Conservation (phyloP, 2,113 vertebrate genomes). For the Zosterops japonicus region DNA sequence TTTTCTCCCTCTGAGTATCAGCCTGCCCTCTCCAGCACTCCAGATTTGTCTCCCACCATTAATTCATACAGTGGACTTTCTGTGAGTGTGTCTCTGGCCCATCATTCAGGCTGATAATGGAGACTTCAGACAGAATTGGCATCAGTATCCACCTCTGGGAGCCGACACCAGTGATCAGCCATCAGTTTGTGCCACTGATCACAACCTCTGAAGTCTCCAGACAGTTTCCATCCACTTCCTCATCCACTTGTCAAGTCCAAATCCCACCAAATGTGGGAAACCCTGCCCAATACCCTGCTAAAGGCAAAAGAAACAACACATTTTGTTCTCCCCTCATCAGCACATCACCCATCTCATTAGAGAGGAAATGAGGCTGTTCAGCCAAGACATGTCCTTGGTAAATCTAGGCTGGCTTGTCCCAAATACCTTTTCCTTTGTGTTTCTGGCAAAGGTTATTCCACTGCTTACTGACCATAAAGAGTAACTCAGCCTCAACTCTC, state of each 20-base stretch:
- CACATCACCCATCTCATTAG: neutral
- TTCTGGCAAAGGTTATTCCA: neutral
- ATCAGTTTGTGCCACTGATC: neutral
- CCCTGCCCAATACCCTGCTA: neutral
- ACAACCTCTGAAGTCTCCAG: neutral
- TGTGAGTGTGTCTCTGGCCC: neutral
- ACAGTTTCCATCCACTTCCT: neutral
- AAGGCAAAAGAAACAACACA: neutral
- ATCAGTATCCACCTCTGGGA: neutral
- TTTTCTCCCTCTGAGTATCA: neutral
- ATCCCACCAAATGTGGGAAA: neutral
- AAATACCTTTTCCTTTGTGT: neutral
- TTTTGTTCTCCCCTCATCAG: neutral
- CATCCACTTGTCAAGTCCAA: neutral
- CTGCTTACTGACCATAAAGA: neutral
- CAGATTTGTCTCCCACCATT: neutral
- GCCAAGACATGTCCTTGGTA: neutral
- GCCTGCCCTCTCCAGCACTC: neutral
- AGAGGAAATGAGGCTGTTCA: neutral
- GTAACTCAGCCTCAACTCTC: neutral
- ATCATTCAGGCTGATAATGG: neutral
- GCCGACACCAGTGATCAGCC: fast-evolving
- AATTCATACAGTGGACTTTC: neutral
- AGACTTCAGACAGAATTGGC: fast-evolving
- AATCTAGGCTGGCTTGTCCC: neutral